These are phyloP conservation scores for Opisthocomus hoazin DNA, from an alignment of 2,113 vertebrate genomes.

Conservation along the genomic window DNA sequence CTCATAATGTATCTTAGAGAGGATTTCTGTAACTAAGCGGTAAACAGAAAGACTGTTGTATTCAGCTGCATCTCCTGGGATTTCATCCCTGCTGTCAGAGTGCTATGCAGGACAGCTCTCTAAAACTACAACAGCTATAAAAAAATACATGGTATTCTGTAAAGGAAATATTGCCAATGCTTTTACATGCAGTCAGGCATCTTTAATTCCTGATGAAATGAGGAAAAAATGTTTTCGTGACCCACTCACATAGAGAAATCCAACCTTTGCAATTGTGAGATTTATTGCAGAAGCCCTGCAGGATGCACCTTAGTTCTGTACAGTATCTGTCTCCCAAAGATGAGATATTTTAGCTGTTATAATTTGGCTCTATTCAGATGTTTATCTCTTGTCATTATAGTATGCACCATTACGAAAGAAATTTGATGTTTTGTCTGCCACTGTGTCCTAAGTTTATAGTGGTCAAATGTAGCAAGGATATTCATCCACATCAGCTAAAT, in stretches of 20 bases:
- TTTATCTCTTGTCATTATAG: constrained; percentile 39
- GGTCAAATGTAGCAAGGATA: constrained; percentile 33
- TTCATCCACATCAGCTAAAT: constrained; percentile 45
- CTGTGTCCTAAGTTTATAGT: constrained; percentile 12
- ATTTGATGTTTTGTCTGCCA: constrained; percentile 28
- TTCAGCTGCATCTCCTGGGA: constrained; percentile 1
- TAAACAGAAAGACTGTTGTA: neutral
- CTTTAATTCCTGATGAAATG: neutral
- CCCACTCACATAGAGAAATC: neutral
- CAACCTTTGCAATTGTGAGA: neutral
- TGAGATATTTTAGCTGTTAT: neutral
- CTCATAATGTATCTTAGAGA: constrained; percentile 31
- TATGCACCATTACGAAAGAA: constrained; percentile 17
- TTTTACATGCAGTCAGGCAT: neutral
- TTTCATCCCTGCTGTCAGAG: constrained; percentile 13
- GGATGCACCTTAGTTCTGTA: neutral
- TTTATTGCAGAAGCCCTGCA: neutral
- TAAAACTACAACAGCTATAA: neutral
- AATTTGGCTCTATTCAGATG: neutral
- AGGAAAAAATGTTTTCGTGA: neutral
- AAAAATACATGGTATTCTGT: neutral
- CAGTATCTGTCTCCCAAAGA: neutral
- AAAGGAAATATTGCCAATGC: neutral
- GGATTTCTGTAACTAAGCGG: neutral
- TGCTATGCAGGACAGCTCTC: neutral